phyloP scores from a whole-genome alignment of 2,888 invertebrate genomes.

The Orchesellides sinensis region DNA sequence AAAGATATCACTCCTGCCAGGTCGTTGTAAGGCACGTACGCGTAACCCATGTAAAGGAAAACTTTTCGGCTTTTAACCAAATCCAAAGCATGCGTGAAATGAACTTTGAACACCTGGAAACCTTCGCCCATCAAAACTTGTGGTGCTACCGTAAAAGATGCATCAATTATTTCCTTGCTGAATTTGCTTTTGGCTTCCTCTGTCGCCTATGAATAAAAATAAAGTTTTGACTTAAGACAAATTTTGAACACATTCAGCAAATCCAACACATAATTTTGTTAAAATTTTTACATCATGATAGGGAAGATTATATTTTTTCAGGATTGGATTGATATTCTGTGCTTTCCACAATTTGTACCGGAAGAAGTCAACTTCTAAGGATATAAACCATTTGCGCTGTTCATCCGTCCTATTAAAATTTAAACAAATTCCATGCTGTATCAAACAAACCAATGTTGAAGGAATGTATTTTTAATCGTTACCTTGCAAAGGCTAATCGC shows the following conservation, averaged over 20 bases:
- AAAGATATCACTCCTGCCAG: constrained; percentile 89
- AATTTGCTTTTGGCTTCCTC: constrained; percentile 83
- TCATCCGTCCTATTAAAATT: constrained; percentile 82
- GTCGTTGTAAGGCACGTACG: constrained; percentile 91
- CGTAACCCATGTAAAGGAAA: constrained; percentile 88
- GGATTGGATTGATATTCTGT: constrained; percentile 80
- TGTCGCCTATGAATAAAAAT: constrained; percentile 78
- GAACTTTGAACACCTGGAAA: constrained; percentile 87
- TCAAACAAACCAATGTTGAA: no score
- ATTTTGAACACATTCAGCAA: neutral
- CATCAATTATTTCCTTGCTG: constrained; percentile 81
- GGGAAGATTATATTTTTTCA: constrained; percentile 82
- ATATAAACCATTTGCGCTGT: constrained; percentile 90
- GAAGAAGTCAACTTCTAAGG: constrained; percentile 93
- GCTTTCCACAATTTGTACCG: constrained; percentile 83
- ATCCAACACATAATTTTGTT: neutral
- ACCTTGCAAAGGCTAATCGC: constrained; percentile 91
- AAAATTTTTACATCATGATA: constrained; percentile 16
- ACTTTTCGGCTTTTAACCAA: constrained; percentile 88
- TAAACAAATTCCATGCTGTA: neutral
- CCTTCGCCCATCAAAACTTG: constrained; percentile 79
- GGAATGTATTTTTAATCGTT: constrained; percentile 21
- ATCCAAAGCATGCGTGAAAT: constrained; percentile 91
- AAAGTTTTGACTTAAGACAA: neutral
- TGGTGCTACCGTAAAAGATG: constrained; percentile 80